phyloP scores from a whole-genome alignment of 2,888 invertebrate species.

The Lymantria dispar region DNA sequence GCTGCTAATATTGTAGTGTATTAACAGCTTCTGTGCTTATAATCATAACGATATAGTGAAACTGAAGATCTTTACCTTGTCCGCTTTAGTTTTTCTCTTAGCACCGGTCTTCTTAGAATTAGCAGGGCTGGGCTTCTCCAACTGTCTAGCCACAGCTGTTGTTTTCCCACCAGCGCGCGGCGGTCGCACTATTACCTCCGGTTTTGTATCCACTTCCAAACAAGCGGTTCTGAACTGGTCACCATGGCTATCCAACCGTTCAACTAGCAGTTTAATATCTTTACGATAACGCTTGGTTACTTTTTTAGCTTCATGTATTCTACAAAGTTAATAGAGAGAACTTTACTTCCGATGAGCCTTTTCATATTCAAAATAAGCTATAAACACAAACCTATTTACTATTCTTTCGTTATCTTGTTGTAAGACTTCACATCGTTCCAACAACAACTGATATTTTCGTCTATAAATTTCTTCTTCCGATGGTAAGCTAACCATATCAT shows the following conservation, averaged over 20 bases:
- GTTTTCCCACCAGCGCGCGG: conserved; percentile 50
- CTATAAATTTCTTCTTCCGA: conserved; percentile 86
- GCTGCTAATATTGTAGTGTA: no score
- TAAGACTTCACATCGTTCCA: conserved; percentile 88
- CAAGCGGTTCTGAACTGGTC: conserved; percentile 86
- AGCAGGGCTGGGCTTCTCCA: conserved; percentile 56
- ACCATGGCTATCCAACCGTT: conserved; percentile 86
- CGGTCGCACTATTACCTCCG: conserved; percentile 49
- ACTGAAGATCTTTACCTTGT: conserved; percentile 64
- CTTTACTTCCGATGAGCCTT: neutral
- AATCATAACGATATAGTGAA: no score
- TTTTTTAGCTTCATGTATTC: conserved; percentile 88
- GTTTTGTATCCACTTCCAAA: conserved; percentile 79
- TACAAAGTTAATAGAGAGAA: conserved; percentile 45
- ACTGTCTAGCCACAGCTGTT: conserved; percentile 48
- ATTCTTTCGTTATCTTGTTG: conserved; percentile 90
- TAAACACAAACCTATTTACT: conserved; percentile 82
- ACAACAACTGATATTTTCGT: conserved; percentile 87
- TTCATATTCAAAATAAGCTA: conserved; percentile 18
- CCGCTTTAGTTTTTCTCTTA: conserved; percentile 84
- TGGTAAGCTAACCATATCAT: conserved; percentile 80
- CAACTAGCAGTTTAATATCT: conserved; percentile 86
- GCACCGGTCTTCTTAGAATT: conserved; percentile 65
- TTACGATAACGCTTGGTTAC: conserved; percentile 85
- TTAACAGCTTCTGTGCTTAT: no score